Base-by-base conservation (phyloP, 2,113 vertebrate species). In the Morone chrysops region DNA sequence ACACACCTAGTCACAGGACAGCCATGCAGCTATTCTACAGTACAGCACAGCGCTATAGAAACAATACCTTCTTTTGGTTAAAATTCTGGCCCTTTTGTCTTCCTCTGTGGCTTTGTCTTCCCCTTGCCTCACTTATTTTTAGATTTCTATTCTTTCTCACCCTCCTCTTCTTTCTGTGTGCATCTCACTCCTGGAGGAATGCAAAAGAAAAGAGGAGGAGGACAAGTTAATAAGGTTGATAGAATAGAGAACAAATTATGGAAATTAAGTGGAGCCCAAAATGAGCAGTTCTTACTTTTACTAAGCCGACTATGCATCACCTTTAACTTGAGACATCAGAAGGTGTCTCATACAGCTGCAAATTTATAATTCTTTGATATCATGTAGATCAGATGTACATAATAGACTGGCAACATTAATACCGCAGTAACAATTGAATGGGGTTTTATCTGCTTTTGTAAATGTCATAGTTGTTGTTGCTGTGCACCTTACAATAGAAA, bases 71-170 rank as follows among this genome's bases (percentile, higher is more conserved):
- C 66, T 7, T 73, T 57, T 67, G 59, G 54, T 36, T 66, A 51
- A 12, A 67, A 51, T 43, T 68, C 25, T 40, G 36, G 25, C 20
- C 14, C 66, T 45, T 77, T 80, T 85, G 41, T 78, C 22, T 72
- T 77, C 75, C 6, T 80, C 63, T 54, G 22, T 53, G 54, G 59
- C 71, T 88, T 62, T 81, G 63, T 90, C 76, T 76, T 80, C 45
- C 8, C 13, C 38, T 73, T 38, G 63, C 65, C 66, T 8, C 2
- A 7, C 31, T 82, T 90, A 87, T 88, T 92, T 92, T 92, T 90
- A 89, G 89, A 87, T 61, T 50, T 22, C 41, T 62, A 31, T 81
- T 81, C 61, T 77, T 78, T 78, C 48, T 90, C 80, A 38, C 60
- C 72, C 70, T 71, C 83, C 78, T 89, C 78, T 40, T 81, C 85